A percentile compares a stretch with the other conserved stretches of the same genome.
Evolutionary conservation across 1,140 invertebrate genomes (phyloP).

Genomic region (Aphaenogaster ashmeadi): DNA sequence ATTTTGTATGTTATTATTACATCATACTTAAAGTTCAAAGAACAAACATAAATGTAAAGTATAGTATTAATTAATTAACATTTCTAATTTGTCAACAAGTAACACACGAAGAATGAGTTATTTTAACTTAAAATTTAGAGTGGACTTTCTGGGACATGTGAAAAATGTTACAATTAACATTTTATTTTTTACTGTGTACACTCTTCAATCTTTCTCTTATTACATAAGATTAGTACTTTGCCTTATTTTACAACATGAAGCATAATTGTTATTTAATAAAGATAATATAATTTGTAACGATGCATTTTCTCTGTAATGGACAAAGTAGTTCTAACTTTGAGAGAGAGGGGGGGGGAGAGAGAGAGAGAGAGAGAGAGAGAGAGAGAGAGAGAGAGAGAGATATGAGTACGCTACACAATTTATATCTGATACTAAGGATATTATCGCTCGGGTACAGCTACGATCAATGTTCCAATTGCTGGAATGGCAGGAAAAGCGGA

Average conservation of each 20-base stretch:
- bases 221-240: not conserved
- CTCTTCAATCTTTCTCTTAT: not conserved
- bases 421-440: slow-evolving; percentile 51
- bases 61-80: too few relatives aligned
- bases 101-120: too few relatives aligned
- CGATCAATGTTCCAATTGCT: slow-evolving; percentile 58
- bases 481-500: slow-evolving; percentile 24
- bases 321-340: not conserved
- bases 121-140: too few relatives aligned
- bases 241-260: not conserved
- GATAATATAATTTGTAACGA: not conserved
- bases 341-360: too few relatives aligned
- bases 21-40: too few relatives aligned
- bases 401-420: slow-evolving; percentile 13
- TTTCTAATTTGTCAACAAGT: too few relatives aligned
- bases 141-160: too few relatives aligned
- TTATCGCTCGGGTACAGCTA: slow-evolving; percentile 25
- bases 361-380: not conserved
- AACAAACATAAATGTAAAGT: too few relatives aligned
- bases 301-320: not conserved
- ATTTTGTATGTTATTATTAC: too few relatives aligned
- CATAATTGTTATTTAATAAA: not conserved
- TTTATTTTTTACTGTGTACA: not conserved
- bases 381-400: not conserved
- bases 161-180: too few relatives aligned